Percentiles rank a stretch among this genome's conserved stretches.
phyloP scores from a whole-genome alignment of 2,797 vertebrate species.

The Lacerta agilis region DNA sequence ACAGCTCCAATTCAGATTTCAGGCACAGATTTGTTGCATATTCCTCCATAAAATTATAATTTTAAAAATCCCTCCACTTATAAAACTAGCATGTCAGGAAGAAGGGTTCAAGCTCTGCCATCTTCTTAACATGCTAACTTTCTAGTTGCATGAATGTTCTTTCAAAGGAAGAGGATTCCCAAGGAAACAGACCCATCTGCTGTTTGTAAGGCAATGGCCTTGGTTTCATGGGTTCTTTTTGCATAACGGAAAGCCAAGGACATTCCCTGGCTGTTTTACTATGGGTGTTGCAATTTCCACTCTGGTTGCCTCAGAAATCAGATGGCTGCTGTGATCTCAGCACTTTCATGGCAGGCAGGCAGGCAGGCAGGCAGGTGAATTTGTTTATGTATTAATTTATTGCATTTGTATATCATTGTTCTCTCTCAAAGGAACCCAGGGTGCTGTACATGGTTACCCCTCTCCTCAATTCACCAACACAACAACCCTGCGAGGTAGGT shows the following conservation, averaged over 20 bases:
- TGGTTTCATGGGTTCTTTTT: not conserved
- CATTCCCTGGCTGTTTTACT: not conserved
- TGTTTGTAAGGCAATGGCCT: no score
- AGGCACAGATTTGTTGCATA: no score
- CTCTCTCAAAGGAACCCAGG: no score
- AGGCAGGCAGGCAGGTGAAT: accelerated
- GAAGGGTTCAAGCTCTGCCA: not conserved
- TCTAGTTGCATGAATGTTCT: not conserved
- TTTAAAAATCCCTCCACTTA: not conserved
- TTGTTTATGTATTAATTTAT: no score
- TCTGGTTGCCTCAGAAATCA: not conserved
- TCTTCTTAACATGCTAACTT: not conserved
- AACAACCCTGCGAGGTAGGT: no score
- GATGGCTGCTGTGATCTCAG: not conserved
- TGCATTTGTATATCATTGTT: no score
- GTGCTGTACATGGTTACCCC: no score
- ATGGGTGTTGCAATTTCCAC: not conserved
- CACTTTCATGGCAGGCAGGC: not conserved
- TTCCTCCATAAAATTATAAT: not conserved
- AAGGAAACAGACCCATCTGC: not conserved
- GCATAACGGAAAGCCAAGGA: not conserved
- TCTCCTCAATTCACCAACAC: no score
- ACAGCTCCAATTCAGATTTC: no score
- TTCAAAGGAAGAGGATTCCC: not conserved
- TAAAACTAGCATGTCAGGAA: not conserved